Evolutionary conservation across 2,888 invertebrate species (phyloP), one percentile per base, ranked within the genome.

Genomic region (Cephonodes hylas): DNA sequence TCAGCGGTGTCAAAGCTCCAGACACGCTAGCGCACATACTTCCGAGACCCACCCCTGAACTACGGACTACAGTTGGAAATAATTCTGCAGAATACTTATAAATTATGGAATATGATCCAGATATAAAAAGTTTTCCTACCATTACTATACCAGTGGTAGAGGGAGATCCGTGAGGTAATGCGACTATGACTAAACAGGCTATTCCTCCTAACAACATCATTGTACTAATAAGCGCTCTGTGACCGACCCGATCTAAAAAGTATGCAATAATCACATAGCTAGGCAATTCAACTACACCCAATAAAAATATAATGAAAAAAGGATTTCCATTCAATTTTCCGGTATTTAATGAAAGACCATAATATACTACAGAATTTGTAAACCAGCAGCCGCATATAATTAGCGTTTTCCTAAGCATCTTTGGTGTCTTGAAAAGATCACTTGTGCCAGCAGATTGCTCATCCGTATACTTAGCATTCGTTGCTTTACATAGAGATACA

Each of bases 21-120:
- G 96, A 96, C 1, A 96, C 91, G 88, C 97, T 95, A 1, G 97
- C 97, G 73, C 95, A 96, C 96, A 97, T 97, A 3, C 96, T 96
- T 3, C 96, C 97, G 25, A 97, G 88, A 0, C 97, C 97, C 71
- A 97, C 93, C 0, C 96, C 97, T 0, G 97, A 96, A 80, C 97
- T 97, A 20, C 97, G 93, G 1, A 97, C 94, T 0, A 97, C 97
- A 0, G 97, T 97, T 0, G 97, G 97, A 76, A 97, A 97, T 6
- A 97, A 83, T 85, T 97, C 97, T 0, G 97, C 97, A 0, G 97
- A 97, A 82, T 97, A 97, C 77, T 97, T 97, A 82, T 97, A 97
- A 66, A 96, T 95, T 18, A 97, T 96, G 0, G 96, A 97, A 83
- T 96, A 97, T 0, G 97, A 96, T 58, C 96, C 96, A 20, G 97